These are phyloP conservation scores for Copidosoma floridanum DNA, from an alignment of 1,140 invertebrate species.

Conservation along the genomic window DNA sequence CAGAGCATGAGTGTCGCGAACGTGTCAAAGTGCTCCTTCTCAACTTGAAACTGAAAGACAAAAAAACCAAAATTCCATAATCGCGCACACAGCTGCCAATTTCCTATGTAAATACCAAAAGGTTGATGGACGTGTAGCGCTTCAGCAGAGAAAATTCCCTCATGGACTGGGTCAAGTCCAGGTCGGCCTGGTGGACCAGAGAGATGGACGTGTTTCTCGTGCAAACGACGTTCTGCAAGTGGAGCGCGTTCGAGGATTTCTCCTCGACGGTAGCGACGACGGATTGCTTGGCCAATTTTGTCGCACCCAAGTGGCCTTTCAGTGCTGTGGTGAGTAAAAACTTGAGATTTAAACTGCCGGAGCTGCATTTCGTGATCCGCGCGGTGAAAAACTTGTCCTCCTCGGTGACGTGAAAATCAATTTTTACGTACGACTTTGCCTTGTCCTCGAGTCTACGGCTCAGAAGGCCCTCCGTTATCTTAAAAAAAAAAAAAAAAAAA, in stretches of 20 bases:
- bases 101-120: slow-evolving; percentile 22
- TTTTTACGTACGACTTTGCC: slow-evolving; percentile 6
- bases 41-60: slow-evolving; percentile 38
- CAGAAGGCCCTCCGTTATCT: background rate
- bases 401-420: slow-evolving; percentile 7
- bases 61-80: too few relatives aligned
- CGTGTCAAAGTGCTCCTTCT: slow-evolving; percentile 9
- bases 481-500: too few relatives aligned
- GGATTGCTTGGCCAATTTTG: background rate
- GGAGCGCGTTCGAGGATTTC: background rate
- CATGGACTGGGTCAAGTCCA: background rate
- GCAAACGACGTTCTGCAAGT: slow-evolving; percentile 3
- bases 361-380: slow-evolving; percentile 17
- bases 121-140: slow-evolving; percentile 26
- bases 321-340: background rate
- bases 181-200: background rate
- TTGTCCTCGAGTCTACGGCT: background rate
- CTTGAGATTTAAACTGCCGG: background rate
- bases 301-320: background rate
- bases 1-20: slow-evolving; percentile 29
- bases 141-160: slow-evolving; percentile 24
- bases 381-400: background rate
- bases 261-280: slow-evolving; percentile 1
- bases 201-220: background rate
- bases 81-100: too few relatives aligned